Base-by-base conservation (phyloP, 2,888 invertebrate genomes). In the Cephus spinipes region DNA sequence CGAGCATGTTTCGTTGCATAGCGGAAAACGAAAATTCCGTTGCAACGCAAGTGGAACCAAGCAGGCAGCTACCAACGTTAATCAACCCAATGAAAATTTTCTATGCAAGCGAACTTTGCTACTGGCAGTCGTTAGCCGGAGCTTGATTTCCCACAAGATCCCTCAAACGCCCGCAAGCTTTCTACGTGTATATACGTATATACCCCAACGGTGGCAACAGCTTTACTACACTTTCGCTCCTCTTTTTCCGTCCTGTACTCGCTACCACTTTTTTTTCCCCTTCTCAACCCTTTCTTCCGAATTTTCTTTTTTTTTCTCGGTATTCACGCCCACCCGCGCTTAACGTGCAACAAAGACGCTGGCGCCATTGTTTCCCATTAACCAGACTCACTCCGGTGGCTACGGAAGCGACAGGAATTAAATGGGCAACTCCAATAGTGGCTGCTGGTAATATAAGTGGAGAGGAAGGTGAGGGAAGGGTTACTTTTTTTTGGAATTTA, bases 61-160 rank as follows among this genome's bases (percentile, higher is more conserved):
- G 55, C 55, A 74, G 69, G 69, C 77, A 74, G 73, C 68, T 23
- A 33, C 73, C 68, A 31, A 33, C 73, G 73, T 77, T 77, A 77
- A 77, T 77, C 74, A 77, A 77, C 73, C 74, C 77, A 73, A 77
- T 77, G 77, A 73, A 74, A 74, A 74, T 77, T 73, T 77, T 77
- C 77, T 77, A 77, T 77, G 77, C 68, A 77, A 77, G 73, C 31
- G 73, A 73, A 68, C 74, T 73, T 73, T 23, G 69, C 68, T 55
- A 55, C 55, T 15, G 55, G 55, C 55, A 55, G 55, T 55, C 55
- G 55, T 55, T 55, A 55, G 55, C 55, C 71, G 31, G 4, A 87
- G 82, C 79, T 80, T 86, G 84, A 85, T 85, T 85, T 87, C 85
- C 83, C 82, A 82, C 81, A 84, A 85, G 85, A 77, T 85, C 79